A percentile compares a stretch with the other conserved stretches of the same genome.
Conservation (phyloP, 2,888 invertebrate species). For the Platypus cylindrus region DNA sequence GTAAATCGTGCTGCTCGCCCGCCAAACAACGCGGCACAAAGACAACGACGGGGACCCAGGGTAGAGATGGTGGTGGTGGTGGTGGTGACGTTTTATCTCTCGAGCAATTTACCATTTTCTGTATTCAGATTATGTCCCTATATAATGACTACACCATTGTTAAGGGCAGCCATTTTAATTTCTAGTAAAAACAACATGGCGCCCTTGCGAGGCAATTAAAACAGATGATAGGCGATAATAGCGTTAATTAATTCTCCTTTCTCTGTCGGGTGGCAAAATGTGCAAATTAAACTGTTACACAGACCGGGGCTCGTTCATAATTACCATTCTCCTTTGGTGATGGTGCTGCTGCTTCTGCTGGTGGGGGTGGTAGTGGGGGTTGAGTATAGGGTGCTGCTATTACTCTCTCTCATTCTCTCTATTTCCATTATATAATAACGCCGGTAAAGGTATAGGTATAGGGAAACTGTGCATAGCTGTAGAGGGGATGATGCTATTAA, state of each 20-base stretch:
- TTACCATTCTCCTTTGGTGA: slow-evolving; percentile 17
- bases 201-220: slow-evolving; percentile 38
- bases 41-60: too few species aligned
- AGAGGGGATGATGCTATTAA: slow-evolving; percentile 5
- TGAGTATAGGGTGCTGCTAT: too few species aligned
- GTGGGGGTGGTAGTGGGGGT: neutral
- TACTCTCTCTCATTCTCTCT: too few species aligned
- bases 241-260: slow-evolving; percentile 41
- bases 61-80: too few species aligned
- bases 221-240: slow-evolving; percentile 41
- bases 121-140: slow-evolving; percentile 36
- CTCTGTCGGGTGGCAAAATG: slow-evolving; percentile 38
- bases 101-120: slow-evolving; percentile 37
- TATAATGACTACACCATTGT: slow-evolving; percentile 37
- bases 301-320: slow-evolving; percentile 32
- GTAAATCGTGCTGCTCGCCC: slow-evolving; percentile 29
- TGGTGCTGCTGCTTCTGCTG: slow-evolving; percentile 3
- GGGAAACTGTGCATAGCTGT: too few species aligned
- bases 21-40: too few species aligned
- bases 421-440: too few species aligned
- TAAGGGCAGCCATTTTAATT: slow-evolving; percentile 38
- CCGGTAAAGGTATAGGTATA: too few species aligned
- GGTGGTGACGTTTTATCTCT: too few species aligned
- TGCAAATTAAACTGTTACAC: slow-evolving; percentile 40
- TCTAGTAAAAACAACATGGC: slow-evolving; percentile 39